Base-by-base conservation (phyloP, 2,113 vertebrate genomes). In the Anthoscopus minutus region DNA sequence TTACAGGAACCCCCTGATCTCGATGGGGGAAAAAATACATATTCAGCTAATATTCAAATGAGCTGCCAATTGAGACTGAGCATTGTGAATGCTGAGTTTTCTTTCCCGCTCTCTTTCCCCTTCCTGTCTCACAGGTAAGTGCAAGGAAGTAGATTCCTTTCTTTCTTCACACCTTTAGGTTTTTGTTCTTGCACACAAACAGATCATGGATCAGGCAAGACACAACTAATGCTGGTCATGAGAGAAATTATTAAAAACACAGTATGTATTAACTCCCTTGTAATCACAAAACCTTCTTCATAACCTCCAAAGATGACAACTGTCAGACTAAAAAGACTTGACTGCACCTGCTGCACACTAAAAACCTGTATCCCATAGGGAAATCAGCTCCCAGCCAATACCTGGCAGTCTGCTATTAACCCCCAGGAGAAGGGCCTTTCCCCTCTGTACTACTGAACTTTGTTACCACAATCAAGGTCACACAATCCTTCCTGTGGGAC, bases 1-100 rank as follows among this genome's bases (percentile, higher is more conserved):
- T 76, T 67, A 35, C 15, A n/a, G 27, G 33, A 87, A 21, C 13
- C 24, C 27, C 76, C 70, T 67, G 38, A 82, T 67, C 35, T 33
- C 4, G 0, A 9, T 14, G 4, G 13, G 15, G 44, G 13, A 57
- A 20, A 20, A 31, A 19, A 2, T 11, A 57, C 2, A 23, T 10
- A 65, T 58, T 72, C 66, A 86, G 53, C 47, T 60, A 76, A 47
- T 22, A 61, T 10, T 19, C 33, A 70, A 61, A 50, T n/a, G 13
- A 58, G 40, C 37, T 77, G 24, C 71, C 33, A 23, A 3, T 12
- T 6, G 33, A 47, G 48, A 62, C 14, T 20, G 38, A 45, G 10
- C 10, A 6, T 4, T n/a, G 14, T 1, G 3, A 74, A 72, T 8
- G 10, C 16, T 44, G 15, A 40, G n/a, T 73, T 40, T 71, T 73